Conservation (phyloP, 2,888 invertebrate genomes). For the Mesorhabditis spiculigera region DNA sequence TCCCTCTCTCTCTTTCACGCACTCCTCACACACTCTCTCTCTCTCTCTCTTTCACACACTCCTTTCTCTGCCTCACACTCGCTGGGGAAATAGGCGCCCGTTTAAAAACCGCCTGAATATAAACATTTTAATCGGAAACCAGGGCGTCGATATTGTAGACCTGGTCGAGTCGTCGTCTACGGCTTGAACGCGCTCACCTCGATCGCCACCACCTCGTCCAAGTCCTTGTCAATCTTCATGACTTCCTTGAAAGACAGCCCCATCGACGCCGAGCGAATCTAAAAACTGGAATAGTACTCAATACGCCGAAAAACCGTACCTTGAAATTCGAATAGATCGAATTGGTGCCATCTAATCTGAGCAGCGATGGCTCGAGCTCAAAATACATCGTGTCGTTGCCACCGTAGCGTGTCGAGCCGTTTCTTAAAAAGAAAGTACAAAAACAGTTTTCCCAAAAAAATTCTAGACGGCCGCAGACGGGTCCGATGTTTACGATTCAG, state of each 20-base stretch:
- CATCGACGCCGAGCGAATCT: conserved; percentile 26
- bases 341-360: conserved; percentile 18
- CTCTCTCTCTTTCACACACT: too few relatives aligned
- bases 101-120: neutral
- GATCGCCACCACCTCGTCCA: conserved; percentile 27
- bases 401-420: conserved; percentile 27
- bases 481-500: too few relatives aligned
- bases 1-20: too few relatives aligned
- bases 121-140: neutral
- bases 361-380: conserved; percentile 20
- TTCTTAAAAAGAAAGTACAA: conserved; percentile 15
- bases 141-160: too few relatives aligned
- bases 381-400: conserved; percentile 25
- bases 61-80: too few relatives aligned
- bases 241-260: conserved; percentile 32
- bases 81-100: too few relatives aligned
- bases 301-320: conserved; percentile 7
- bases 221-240: conserved; percentile 30
- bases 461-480: too few relatives aligned
- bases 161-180: too few relatives aligned
- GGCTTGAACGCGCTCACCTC: conserved; percentile 15
- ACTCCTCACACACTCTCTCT: too few relatives aligned
- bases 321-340: conserved; percentile 38
- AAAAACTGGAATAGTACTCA: conserved; percentile 9
- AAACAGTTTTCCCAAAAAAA: too few relatives aligned